Evolutionary conservation across 2,113 vertebrate genomes (phyloP).

Genomic region (Eonycteris spelaea): DNA sequence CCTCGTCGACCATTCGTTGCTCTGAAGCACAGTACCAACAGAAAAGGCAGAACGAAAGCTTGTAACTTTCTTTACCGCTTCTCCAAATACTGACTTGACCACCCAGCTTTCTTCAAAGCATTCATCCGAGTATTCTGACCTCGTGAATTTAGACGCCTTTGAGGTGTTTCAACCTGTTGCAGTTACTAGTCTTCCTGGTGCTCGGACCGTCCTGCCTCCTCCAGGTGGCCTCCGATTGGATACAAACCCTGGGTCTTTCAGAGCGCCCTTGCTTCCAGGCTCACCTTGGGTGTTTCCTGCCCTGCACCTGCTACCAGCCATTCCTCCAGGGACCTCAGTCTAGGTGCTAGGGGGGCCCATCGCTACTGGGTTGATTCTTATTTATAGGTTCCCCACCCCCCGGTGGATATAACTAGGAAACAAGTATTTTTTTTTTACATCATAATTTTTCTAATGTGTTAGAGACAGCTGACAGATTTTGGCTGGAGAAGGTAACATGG

Average conservation of each 20-base stretch:
- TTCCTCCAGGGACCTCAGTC: neutral
- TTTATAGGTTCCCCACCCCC: neutral
- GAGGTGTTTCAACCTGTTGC: neutral
- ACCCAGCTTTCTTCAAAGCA: neutral
- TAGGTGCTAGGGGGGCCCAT: neutral
- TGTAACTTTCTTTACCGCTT: neutral
- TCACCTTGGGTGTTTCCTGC: neutral
- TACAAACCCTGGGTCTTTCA: neutral
- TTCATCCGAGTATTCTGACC: neutral
- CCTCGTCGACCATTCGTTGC: neutral
- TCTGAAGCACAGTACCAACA: neutral
- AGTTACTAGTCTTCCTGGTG: neutral
- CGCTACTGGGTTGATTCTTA: neutral
- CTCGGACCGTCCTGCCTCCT: neutral
- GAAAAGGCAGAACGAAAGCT: neutral
- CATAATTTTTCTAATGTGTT: neutral
- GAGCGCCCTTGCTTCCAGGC: neutral
- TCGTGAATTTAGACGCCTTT: neutral
- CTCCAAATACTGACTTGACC: neutral
- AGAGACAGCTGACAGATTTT: neutral
- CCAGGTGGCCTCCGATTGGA: neutral
- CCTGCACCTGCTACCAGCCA: neutral
- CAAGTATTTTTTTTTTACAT: neutral
- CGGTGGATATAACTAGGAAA: neutral
- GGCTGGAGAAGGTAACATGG: constrained; percentile 20